Percentiles rank a stretch among this genome's conserved stretches.
Conservation (phyloP, 1,140 invertebrate genomes). For the Agrilus planipennis region DNA sequence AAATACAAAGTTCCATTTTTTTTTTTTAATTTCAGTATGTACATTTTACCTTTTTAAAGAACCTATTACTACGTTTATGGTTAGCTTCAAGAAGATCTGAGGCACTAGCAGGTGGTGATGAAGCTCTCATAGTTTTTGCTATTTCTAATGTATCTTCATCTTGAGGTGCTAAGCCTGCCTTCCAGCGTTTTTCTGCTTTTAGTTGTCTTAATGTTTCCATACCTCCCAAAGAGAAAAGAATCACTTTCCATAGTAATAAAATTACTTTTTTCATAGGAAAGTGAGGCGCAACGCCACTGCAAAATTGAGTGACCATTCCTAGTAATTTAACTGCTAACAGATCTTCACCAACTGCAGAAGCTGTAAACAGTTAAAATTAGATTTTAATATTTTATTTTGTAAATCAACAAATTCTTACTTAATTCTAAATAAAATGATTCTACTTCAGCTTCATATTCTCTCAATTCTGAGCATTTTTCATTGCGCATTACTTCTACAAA, state of each 20-base stretch:
- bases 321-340: slow-evolving; percentile 79
- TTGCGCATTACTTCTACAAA: slow-evolving; percentile 84
- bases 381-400: neutral
- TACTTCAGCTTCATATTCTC: slow-evolving; percentile 58
- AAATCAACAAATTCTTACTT: slow-evolving; percentile 36
- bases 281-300: slow-evolving; percentile 85
- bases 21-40: neutral
- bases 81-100: slow-evolving; percentile 84
- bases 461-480: slow-evolving; percentile 45
- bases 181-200: slow-evolving; percentile 44
- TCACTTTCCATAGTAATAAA: slow-evolving; percentile 90
- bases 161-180: slow-evolving; percentile 57
- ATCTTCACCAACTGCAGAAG: slow-evolving; percentile 53
- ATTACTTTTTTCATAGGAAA: slow-evolving; percentile 98
- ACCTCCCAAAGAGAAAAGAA: slow-evolving; percentile 82
- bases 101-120: slow-evolving; percentile 87
- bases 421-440: slow-evolving; percentile 72
- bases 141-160: slow-evolving; percentile 92
- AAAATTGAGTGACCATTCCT: slow-evolving; percentile 89
- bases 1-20: slow-evolving; percentile 11
- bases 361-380: slow-evolving; percentile 4
- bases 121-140: slow-evolving; percentile 82
- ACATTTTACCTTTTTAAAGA: slow-evolving; percentile 44
- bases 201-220: slow-evolving; percentile 53
- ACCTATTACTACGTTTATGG: slow-evolving; percentile 53